Evolutionary conservation across 2,113 vertebrate genomes (phyloP), one percentile per base, ranked within the genome.

Genomic region (Vulpes ferrilata): DNA sequence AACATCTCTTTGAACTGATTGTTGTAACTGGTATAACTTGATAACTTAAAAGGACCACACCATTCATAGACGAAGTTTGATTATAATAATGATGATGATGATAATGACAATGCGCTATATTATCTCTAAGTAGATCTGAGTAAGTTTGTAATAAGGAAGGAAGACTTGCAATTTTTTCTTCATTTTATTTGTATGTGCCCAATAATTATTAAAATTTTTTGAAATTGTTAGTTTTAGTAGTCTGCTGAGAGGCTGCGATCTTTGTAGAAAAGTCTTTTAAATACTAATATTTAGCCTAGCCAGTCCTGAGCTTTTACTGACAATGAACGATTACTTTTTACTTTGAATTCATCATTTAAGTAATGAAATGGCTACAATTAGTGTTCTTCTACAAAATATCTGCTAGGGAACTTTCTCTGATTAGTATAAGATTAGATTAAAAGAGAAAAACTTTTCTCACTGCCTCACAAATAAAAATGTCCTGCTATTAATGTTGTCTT

Each of bases 371-470:
- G 51, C 20, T 88, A 82, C 35, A 69, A 27, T 59, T 90, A 23
- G 20, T 93, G 20, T 15, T 93, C 27, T 30, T 93, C 48, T 30
- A 22, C 13, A 90, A 60, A 43, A 11, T 57, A 5, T 73, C 38
- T 97, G 73, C 32, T 79, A 88, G 6, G 9, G 79, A 88, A 88
- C 1, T 38, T 86, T 76, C 27, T 74, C 74, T 86, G 53, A 96
- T 90, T 94, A 96, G 60, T 51, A 79, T 27, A 20, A 76, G 76
- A 59, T 73, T 65, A 84, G 48, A 88, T 79, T 62, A 83, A 90
- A 93, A 87, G 20, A 91, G 22, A 79, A 89, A 38, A 92, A 81
- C 53, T 71, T 43, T 78, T 76, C 62, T 82, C 23, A 57, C 32
- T 67, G 11, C 12, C 32, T 79, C 35, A 84, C 30, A 55, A 79